Percentiles rank a stretch among this genome's conserved stretches.
These are phyloP conservation scores for Cricetomys ansorgei DNA, from an alignment of 2,113 vertebrate species.

Conservation along the genomic window DNA sequence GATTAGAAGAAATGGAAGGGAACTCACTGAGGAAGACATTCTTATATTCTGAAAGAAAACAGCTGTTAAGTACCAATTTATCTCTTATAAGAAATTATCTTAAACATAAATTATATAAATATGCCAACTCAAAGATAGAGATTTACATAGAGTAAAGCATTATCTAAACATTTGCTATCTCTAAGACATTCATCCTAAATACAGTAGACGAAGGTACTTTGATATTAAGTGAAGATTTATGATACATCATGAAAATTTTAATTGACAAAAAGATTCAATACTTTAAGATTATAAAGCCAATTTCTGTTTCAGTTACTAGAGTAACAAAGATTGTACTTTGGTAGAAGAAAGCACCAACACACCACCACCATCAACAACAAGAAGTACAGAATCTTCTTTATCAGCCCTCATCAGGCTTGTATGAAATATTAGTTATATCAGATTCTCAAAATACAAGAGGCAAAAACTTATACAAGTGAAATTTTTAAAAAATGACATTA, in stretches of 20 bases:
- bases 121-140: neutral
- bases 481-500: neutral
- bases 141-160: neutral
- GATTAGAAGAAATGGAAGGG: neutral
- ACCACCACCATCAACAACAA: neutral
- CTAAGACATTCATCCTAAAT: neutral
- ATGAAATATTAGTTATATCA: neutral
- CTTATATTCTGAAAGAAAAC: neutral
- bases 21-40: neutral
- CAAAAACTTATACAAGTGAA: neutral
- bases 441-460: neutral
- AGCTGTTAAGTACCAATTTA: neutral
- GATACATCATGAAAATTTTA: neutral
- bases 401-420: neutral
- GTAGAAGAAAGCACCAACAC: neutral
- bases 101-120: neutral
- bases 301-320: neutral
- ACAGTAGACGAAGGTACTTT: neutral
- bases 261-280: neutral
- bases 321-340: neutral
- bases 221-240: neutral
- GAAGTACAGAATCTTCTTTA: neutral
- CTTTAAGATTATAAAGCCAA: neutral
- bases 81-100: neutral
- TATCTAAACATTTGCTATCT: neutral